Evolutionary conservation across 2,113 vertebrate genomes (phyloP), one percentile per base, ranked within the genome.

Genomic region (Tricholaema leucomelas): DNA sequence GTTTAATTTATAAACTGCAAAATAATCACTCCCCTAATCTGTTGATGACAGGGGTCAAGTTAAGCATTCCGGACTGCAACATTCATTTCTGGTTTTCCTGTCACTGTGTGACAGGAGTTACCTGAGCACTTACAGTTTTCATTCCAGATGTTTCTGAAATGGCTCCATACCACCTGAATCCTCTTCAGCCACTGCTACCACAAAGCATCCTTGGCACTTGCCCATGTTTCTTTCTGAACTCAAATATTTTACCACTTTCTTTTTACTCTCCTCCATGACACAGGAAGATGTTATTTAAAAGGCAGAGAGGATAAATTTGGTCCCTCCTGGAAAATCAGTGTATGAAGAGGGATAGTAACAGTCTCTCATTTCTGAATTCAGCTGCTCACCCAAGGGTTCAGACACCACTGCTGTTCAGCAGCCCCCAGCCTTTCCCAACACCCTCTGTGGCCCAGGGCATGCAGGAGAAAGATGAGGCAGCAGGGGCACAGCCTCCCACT

Each of bases 381-480:
- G 21, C 65, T 36, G 38, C 40, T 65, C 23, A 50, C 33, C 33
- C 25, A 9, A 38, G 63, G 20, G 38, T 24, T 59, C 1, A 1
- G 23, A 9, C 2, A 0, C 21, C 0, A 1, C 40, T 36, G 81
- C 25, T 9, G 10, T n/a, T 67, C 25, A 50, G 58, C 31, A 54
- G 40, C 5, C 12, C 5, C 11, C 11, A 27, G 35, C 46, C 61
- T 70, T 74, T 70, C n/a, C n/a, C 44, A 54, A 65, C 12, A 40
- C 6, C 28, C 61, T 42, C 40, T 20, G 21, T 0, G 0, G 63
- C 18, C 31, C 5, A 10, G 25, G 14, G 23, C 6, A 3, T 5
- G 8, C 2, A 1, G 69, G 35, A 56, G 30, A 40, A 4, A 4
- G 10, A 28, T 0, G 8, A 67, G 18, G 16, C 4, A 6, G 67